Evolutionary conservation across 2,888 invertebrate species (phyloP), one percentile per base, ranked within the genome.

Genomic region (Pristionchus arcanus): DNA sequence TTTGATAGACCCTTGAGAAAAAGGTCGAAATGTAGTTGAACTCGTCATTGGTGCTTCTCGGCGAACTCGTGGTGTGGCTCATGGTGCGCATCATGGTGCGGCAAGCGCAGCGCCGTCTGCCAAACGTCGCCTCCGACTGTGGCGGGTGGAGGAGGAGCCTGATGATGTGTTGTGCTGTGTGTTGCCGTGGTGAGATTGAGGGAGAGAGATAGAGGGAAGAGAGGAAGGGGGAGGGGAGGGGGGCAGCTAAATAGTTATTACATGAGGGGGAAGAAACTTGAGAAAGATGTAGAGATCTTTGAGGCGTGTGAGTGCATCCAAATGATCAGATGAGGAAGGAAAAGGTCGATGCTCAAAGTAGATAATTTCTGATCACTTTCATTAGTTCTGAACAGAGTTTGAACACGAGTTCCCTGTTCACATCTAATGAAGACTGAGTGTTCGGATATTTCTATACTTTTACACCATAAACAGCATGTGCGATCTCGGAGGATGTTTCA

Each of bases 151-250:
- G 49, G 81, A 81, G 81, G 68, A 71, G 68, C 68, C 63, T n/a
- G 59, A 63, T 71, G 68, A 71, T 71, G 68, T 71, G 68, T 31
- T 71, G 68, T 31, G 68, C 42, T 66, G 66, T 66, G 34, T 77
- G 77, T 77, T 77, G 77, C 77, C 77, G 37, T 77, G 77, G 77
- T 42, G 83, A 83, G 77, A 77, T 28, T n/a, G 74, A 74, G 81
- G 49, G 81, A 37, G 74, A 74, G 81, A 81, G 81, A 37, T 37
- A 25, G 42, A 42, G 81, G 49, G 81, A 49, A 13, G n/a, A 19
- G 31, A 49, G 31, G 21, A 15, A 49, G 49, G 28, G n/a, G 81
- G 5, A 42, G 28, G 49, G 25, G 77, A 42, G 81, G 9, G 42
- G 25, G 81, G n/a, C 25, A 81, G 81, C 25, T 15, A 42, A 49